phyloP scores from a whole-genome alignment of 2,888 invertebrate genomes.

The Campopleginae sp. region DNA sequence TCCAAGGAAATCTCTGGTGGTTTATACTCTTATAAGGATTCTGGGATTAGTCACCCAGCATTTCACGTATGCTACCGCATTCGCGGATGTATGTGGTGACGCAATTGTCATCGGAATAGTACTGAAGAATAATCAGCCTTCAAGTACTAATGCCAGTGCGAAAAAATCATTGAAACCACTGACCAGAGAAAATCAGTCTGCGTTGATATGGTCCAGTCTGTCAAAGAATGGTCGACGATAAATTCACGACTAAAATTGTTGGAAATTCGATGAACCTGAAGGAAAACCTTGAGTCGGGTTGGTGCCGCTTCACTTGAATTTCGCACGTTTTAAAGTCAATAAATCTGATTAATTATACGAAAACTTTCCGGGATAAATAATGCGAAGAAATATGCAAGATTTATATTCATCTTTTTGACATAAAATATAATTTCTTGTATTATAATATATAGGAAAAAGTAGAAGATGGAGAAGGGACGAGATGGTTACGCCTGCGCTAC shows the following conservation, averaged over 20 bases:
- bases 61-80: background rate
- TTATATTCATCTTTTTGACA: background rate
- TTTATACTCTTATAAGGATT: conserved; percentile 24
- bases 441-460: conserved; percentile 30
- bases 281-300: background rate
- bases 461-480: conserved; percentile 47
- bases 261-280: background rate
- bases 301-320: background rate
- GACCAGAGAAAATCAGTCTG: no score
- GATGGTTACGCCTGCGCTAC: conserved; percentile 69
- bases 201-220: no score
- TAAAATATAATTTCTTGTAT: background rate
- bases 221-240: background rate
- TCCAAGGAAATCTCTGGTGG: conserved; percentile 28
- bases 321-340: background rate
- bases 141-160: background rate
- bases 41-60: background rate
- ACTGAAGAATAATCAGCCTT: background rate
- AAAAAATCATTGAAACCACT: background rate
- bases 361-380: background rate
- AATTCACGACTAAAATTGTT: background rate
- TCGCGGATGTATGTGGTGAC: background rate
- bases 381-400: background rate
- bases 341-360: background rate
- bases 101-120: background rate